These are phyloP conservation scores for Spicauda simplicius DNA, from an alignment of 2,888 invertebrate genomes.

Conservation along the genomic window DNA sequence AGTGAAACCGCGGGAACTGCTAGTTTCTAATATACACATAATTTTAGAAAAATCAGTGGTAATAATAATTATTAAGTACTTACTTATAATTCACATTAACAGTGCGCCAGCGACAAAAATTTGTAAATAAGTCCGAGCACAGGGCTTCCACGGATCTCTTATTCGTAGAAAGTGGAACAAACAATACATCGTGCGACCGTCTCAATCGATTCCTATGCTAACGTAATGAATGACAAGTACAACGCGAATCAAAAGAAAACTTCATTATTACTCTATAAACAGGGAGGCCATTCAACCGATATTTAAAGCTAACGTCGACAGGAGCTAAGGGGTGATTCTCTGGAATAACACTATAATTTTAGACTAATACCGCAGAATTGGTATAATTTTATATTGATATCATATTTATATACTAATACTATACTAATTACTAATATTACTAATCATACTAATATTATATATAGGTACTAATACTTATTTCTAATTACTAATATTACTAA, in stretches of 20 bases:
- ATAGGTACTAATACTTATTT: no score
- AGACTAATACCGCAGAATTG: no score
- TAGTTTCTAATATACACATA: no score
- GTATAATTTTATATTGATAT: no score
- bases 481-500: no score
- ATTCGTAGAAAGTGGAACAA: constrained; percentile 56
- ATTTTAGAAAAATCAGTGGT: no score
- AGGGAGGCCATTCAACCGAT: constrained; percentile 35
- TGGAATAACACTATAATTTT: no score
- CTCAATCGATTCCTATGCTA: constrained; percentile 44
- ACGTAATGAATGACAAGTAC: constrained; percentile 35
- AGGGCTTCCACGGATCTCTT: constrained; percentile 52
- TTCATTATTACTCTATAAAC: constrained; percentile 35
- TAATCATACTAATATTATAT: no score
- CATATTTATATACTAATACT: no score
- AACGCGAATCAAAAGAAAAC: constrained; percentile 34
- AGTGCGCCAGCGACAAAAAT: constrained; percentile 38
- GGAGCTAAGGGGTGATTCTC: not conserved
- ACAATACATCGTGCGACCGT: constrained; percentile 57
- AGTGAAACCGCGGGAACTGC: no score
- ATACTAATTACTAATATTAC: no score
- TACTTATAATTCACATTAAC: constrained; percentile 37
- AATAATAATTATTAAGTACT: no score
- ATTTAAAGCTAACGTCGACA: constrained; percentile 26
- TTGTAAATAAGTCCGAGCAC: constrained; percentile 46